Evolutionary conservation across 2,113 vertebrate genomes (phyloP).

Genomic region (Sinocyclocheilus grahami): DNA sequence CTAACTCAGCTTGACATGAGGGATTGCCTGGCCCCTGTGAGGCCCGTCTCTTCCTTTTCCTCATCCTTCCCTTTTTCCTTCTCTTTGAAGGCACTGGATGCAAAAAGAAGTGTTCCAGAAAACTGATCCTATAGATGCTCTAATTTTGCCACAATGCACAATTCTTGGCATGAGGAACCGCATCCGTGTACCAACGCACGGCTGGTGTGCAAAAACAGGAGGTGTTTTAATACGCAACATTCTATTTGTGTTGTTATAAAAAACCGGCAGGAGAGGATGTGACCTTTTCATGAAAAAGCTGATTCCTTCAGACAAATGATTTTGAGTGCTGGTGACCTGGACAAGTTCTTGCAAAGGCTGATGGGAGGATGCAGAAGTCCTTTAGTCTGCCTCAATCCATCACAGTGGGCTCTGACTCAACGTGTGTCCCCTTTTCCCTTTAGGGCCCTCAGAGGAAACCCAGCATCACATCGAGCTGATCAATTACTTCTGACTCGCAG

Average conservation of each 20-base stretch:
- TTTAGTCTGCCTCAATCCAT: slow-evolving; percentile 15
- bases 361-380: not conserved
- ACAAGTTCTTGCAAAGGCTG: not conserved
- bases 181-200: not conserved
- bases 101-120: not conserved
- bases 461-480: slow-evolving; percentile 3
- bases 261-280: not conserved
- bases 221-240: not conserved
- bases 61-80: slow-evolving; percentile 4
- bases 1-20: slow-evolving; percentile 34
- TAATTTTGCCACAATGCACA: not conserved
- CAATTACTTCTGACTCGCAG: not conserved
- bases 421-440: not conserved
- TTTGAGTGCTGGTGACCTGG: not conserved
- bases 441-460: slow-evolving; percentile 9
- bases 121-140: not conserved
- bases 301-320: not conserved
- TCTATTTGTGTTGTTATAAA: not conserved
- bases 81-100: slow-evolving; percentile 4
- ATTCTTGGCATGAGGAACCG: not conserved
- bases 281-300: slow-evolving; percentile 28
- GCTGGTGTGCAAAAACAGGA: not conserved
- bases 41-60: slow-evolving; percentile 32
- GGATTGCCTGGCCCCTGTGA: slow-evolving; percentile 31
- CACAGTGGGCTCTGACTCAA: not conserved